These are phyloP conservation scores for Strix aluco DNA, from an alignment of 2,113 vertebrate genomes.

Conservation along the genomic window DNA sequence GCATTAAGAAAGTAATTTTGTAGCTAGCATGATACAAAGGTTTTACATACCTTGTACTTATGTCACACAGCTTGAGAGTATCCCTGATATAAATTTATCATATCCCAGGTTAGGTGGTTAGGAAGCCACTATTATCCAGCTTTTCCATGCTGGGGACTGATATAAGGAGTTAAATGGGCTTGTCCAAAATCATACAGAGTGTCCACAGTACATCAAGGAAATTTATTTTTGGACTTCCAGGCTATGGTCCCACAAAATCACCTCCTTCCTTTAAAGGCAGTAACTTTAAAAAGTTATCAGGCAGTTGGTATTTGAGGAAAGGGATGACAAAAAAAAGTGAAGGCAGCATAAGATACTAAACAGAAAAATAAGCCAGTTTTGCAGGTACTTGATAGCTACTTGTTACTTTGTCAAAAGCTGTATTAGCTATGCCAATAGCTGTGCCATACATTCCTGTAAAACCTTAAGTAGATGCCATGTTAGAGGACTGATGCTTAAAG, in stretches of 20 bases:
- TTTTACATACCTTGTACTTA: neutral
- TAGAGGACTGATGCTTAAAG: neutral
- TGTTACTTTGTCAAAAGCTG: neutral
- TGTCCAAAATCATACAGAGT: neutral
- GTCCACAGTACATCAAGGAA: neutral
- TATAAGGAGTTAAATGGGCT: neutral
- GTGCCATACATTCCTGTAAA: neutral
- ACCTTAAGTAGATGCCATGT: neutral
- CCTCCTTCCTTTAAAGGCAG: neutral
- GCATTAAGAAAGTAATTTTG: neutral
- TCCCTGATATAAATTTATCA: neutral
- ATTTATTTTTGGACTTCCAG: neutral
- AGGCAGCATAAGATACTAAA: neutral
- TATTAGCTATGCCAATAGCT: neutral
- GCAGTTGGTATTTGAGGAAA: neutral
- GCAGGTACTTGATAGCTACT: neutral
- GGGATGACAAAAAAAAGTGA: neutral
- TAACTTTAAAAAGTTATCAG: neutral
- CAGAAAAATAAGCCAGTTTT: neutral
- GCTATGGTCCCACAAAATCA: neutral
- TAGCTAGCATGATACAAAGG: neutral
- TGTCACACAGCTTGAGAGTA: neutral
- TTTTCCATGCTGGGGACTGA: too few species aligned
- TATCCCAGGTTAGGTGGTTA: neutral
- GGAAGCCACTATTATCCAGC: neutral